Percentiles rank a stretch among this genome's conserved stretches.
phyloP scores from a whole-genome alignment of 2,888 invertebrate species.

The Hymenopus coronatus region DNA sequence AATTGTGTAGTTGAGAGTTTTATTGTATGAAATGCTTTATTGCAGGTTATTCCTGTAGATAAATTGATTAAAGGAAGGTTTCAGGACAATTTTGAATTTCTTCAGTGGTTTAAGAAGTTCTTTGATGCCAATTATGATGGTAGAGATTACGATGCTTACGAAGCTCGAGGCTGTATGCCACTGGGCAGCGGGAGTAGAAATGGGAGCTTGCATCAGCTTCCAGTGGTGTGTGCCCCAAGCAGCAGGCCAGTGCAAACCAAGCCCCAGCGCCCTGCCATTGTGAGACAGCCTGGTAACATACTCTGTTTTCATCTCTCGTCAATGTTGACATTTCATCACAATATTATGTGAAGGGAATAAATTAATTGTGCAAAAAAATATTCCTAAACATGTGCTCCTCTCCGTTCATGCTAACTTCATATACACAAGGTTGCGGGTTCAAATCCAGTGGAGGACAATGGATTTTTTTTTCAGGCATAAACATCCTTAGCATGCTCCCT shows the following conservation, averaged over 20 bases:
- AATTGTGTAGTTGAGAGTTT: neutral
- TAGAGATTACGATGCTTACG: constrained; percentile 89
- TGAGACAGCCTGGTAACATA: constrained; percentile 34
- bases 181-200: constrained; percentile 59
- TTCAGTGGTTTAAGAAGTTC: constrained; percentile 99
- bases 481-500: too few relatives aligned
- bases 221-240: constrained; percentile 42
- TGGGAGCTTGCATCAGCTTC: constrained; percentile 51
- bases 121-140: constrained; percentile 99
- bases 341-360: too few relatives aligned
- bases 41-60: constrained; percentile 98
- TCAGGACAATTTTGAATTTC: constrained; percentile 99
- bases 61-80: constrained; percentile 98
- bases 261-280: constrained; percentile 27
- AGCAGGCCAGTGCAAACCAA: constrained; percentile 22
- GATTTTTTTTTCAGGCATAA: too few relatives aligned
- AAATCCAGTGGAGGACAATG: too few relatives aligned
- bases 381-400: too few relatives aligned
- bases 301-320: too few relatives aligned
- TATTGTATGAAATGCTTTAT: constrained; percentile 35
- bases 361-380: too few relatives aligned
- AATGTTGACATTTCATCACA: too few relatives aligned
- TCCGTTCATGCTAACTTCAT: too few relatives aligned
- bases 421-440: too few relatives aligned
- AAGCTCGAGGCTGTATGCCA: constrained; percentile 78